Conservation (phyloP, 2,888 invertebrate genomes). For the Agrotis segetum region DNA sequence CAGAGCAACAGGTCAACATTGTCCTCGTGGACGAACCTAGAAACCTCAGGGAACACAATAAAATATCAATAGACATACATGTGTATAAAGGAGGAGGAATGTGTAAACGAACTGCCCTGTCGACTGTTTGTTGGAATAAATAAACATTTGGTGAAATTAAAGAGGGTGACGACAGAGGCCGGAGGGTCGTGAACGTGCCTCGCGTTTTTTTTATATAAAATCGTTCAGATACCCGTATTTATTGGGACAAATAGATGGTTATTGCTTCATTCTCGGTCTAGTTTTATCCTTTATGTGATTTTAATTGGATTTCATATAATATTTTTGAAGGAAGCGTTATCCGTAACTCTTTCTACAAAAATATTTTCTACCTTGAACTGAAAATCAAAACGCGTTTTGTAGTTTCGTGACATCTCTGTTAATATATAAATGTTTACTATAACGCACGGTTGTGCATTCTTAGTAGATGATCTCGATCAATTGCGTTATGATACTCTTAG, state of each 20-base stretch:
- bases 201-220: slow-evolving; percentile 69
- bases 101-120: slow-evolving; percentile 81
- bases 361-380: background rate
- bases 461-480: no score
- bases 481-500: no score
- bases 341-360: no score
- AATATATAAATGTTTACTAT: no score
- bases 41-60: slow-evolving; percentile 23
- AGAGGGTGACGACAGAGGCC: slow-evolving; percentile 74
- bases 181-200: slow-evolving; percentile 68
- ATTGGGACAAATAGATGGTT: slow-evolving; percentile 66
- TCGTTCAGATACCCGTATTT: slow-evolving; percentile 67
- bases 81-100: slow-evolving; percentile 77
- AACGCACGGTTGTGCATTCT: no score
- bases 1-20: slow-evolving; percentile 48
- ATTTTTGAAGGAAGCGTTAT: background rate
- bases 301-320: slow-evolving; percentile 14
- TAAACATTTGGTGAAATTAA: slow-evolving; percentile 86
- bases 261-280: slow-evolving; percentile 68
- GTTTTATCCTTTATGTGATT: slow-evolving; percentile 45
- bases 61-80: slow-evolving; percentile 52
- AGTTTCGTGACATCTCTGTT: background rate
- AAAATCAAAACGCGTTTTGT: background rate
- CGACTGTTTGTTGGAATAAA: slow-evolving; percentile 82
- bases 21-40: slow-evolving; percentile 6